Base-by-base conservation (phyloP, 35 echinoderm and acorn worm genomes). In the Heliocidaris tuberculata region DNA sequence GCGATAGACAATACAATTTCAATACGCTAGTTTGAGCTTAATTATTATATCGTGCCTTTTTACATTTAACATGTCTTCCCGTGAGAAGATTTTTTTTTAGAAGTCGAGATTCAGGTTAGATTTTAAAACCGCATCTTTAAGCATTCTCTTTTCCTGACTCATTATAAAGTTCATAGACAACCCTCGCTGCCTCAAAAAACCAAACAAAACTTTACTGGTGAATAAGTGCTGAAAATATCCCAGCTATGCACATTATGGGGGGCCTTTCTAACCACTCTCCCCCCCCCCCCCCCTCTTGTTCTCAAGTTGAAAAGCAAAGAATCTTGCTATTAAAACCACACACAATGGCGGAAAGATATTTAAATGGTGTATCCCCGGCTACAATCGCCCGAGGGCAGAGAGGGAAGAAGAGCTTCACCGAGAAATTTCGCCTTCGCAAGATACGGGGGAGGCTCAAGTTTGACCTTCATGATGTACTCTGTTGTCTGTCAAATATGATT, bases 401-500 rank as follows among this genome's bases (percentile, higher is more conserved):
- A 19, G 65, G 65, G 65, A n/a, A 78, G 65, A 78, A 27, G 65
- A 78, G 65, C 65, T 21, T 78, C 65, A n/a, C 65, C 19, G 17
- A 78, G 65, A 78, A 27, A n/a, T 27, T 78, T 78, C 65, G 65
- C 65, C 47, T 89, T 93, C 48, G 50, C 50, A 12, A 93, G n/a
- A 59, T 93, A 89, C 31, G 9, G 52, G 10, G 32, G 24, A 48
- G 47, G 47, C 91, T 93, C 91, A 93, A 93, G 27, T 93, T 19
- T 93, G 91, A 93, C 91, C 91, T 93, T 93, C 91, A 93, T 4
- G 9, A 27, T 93, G 91, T 93, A 93, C 91, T 78, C 65, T 93
- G 91, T 93, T 93, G 91, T 93, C 91, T 93, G 91, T 93, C 91
- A 93, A 93, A 93, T 93, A 93, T 93, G 50, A 93, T 93, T 93